Conservation (phyloP, 2,113 vertebrate species). For the Toxotes jaculatrix region DNA sequence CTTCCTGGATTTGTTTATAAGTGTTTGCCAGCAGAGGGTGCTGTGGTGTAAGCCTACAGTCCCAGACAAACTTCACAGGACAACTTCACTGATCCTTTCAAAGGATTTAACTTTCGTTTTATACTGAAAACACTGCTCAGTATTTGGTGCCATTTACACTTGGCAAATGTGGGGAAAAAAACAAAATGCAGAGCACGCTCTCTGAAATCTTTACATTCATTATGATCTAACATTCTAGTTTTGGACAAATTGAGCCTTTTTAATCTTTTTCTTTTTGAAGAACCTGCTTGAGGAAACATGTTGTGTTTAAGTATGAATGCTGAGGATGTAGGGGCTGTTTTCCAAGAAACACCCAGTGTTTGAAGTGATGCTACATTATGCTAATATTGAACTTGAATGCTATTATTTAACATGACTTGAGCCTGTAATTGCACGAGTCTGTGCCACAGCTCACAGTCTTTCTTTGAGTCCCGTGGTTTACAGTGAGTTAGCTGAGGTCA, state of each 20-base stretch:
- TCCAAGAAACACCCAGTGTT: not conserved
- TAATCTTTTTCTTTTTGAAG: not conserved
- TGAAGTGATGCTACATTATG: not conserved
- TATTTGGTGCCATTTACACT: not conserved
- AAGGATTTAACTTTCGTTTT: not conserved
- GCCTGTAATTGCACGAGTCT: constrained; percentile 7
- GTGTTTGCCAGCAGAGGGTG: constrained; percentile 52
- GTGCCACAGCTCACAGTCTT: not conserved
- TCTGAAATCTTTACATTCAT: not conserved
- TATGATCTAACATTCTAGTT: not conserved
- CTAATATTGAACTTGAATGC: constrained; percentile 19
- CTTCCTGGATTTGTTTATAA: not conserved
- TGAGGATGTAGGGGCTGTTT: not conserved
- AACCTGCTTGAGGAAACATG: not conserved
- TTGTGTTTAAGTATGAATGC: not conserved
- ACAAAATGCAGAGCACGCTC: not conserved
- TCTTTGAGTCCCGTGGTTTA: not conserved
- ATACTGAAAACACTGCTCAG: not conserved
- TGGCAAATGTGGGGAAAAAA: not conserved
- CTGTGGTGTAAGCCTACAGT: constrained; percentile 7
- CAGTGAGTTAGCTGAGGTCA: constrained; percentile 19
- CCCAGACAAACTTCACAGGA: not conserved
- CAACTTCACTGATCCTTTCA: too few species aligned
- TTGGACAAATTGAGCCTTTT: not conserved
- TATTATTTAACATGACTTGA: constrained; percentile 19